Evolutionary conservation across 2,888 invertebrate species (phyloP), one percentile per base, ranked within the genome.

Genomic region (Eurytoma californica): DNA sequence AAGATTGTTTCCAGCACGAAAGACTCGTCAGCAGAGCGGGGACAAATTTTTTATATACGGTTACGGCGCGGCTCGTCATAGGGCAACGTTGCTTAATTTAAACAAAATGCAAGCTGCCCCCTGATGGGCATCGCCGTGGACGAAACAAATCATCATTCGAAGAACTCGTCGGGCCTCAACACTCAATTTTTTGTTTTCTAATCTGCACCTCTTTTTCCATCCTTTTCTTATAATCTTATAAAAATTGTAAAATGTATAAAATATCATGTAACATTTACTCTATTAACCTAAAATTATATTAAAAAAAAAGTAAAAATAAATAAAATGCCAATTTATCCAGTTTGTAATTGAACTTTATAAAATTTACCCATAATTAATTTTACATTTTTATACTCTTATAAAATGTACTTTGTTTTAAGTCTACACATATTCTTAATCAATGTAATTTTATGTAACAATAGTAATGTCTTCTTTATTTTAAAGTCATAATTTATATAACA

Each of bases 31-130:
- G 7, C 39, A 9, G 39, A 39, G 39, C 39, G 39, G 39, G 9
- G 39, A 39, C 5, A 39, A 9, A 9, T 39, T 39, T 39, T 39
- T 47, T 61, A 49, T 58, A 16, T 72, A 77, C 79, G 79, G 30
- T 80, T 69, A 82, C 80, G 80, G 78, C 74, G 76, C 77, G 82
- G 80, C 78, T 82, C 80, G 76, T 82, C 80, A 82, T 30, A 66
- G 82, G 82, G 82, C 80, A 82, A 61, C 82, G 78, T 75, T 68
- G 82, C 82, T 82, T 73, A 76, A 16, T 39, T 72, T 57, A 72
- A 73, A 72, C 39, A 20, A 70, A 76, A 65, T 78, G 82, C 80
- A 13, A 82, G 82, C 82, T 82, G 82, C 82, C 78, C 80, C 78
- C 76, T 80, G 76, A 82, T 73, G 82, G 80, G 82, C 80, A 69